Evolutionary conservation across 2,113 vertebrate genomes (phyloP).

Genomic region (Apus apus): DNA sequence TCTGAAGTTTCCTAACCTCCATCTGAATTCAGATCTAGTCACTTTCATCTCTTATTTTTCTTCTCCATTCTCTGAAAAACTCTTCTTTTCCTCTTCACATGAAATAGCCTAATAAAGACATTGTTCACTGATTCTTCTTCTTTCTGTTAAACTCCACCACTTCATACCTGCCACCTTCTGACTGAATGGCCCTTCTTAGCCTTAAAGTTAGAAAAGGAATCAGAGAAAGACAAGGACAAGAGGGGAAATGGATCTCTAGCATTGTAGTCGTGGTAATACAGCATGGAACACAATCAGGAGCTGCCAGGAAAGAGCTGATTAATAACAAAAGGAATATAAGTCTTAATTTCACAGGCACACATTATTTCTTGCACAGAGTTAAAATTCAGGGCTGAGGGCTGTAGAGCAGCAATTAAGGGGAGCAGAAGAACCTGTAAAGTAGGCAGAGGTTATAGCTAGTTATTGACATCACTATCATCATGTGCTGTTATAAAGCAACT

Average conservation of each 20-base stretch:
- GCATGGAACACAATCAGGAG: constrained; percentile 31
- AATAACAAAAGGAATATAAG: constrained; percentile 18
- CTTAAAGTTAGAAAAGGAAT: constrained; percentile 27
- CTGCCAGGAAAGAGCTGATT: constrained; percentile 39
- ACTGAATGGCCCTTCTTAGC: constrained; percentile 24
- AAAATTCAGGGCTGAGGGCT: constrained; percentile 17
- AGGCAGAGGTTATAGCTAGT: constrained; percentile 29
- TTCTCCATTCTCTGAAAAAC: neutral
- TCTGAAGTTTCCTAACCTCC: neutral
- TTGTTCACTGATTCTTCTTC: neutral
- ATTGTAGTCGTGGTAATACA: constrained; percentile 13
- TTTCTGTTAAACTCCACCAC: neutral
- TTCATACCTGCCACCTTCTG: constrained; percentile 30
- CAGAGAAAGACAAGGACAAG: neutral
- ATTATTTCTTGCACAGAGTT: constrained; percentile 35
- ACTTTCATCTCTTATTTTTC: neutral
- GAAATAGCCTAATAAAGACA: neutral
- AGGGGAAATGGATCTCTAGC: neutral
- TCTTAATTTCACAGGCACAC: constrained; percentile 14
- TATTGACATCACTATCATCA: constrained; percentile 53
- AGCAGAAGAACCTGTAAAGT: neutral
- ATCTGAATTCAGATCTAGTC: constrained; percentile 33
- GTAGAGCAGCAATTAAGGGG: constrained; percentile 19
- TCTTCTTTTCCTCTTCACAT: neutral
- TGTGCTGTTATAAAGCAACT: constrained; percentile 17